Base-by-base conservation (phyloP, 2,888 invertebrate species). In the Zygaena filipendulae region DNA sequence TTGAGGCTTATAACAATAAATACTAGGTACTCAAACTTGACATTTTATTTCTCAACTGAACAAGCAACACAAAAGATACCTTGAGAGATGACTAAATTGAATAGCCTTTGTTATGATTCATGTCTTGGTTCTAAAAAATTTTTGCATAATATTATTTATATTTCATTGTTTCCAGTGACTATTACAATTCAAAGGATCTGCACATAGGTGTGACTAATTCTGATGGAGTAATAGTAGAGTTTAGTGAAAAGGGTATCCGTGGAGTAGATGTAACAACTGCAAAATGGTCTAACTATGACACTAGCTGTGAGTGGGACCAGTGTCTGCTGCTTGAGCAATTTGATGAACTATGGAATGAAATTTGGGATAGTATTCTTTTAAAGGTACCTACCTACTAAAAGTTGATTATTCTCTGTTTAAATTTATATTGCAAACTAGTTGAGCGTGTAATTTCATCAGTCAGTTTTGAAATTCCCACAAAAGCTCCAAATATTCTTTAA, bases 141-240 rank as follows among this genome's bases (percentile, higher is more conserved):
- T 16, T 16, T 16, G 16, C 7, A 6, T n/a, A n/a, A n/a, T n/a
- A n/a, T n/a, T n/a, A n/a, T n/a, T n/a, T n/a, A n/a, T n/a, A n/a
- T n/a, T n/a, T n/a, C n/a, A n/a, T 16, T 16, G 4, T 7, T 16
- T 16, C 7, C 75, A 92, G 92, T 64, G 87, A 92, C 67, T 94
- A 92, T 64, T 85, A 85, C 58, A 88, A 90, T 60, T 85, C 87
- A 24, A 88, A 88, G 60, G 91, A 95, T 74, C 84, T 96, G 39
- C 95, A 96, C 68, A 93, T 95, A 61, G 95, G 93, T 31, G 85
- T 95, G 39, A 94, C 94, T 29, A 88, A 91, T 52, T 92, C 93
- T 5, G 79, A 79, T 35, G 90, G 92, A 19, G 82, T 81, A 49
- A 88, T 95, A 27, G 87, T 90, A 35, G 95, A 95, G 72, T 95